These are phyloP conservation scores for Nasonia longicornis DNA, from an alignment of 1,140 invertebrate species.

Conservation along the genomic window DNA sequence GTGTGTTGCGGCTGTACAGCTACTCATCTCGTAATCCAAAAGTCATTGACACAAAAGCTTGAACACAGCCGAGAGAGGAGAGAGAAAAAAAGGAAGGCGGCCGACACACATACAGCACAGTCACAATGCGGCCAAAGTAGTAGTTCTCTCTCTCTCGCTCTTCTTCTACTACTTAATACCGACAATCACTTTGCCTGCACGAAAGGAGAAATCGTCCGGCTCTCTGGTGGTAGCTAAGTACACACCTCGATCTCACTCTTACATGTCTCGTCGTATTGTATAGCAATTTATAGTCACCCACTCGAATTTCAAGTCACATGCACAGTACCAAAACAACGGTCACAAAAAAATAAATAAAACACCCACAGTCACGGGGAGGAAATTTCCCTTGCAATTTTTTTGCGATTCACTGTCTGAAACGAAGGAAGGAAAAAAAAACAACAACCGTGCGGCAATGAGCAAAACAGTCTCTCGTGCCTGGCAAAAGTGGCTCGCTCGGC, in stretches of 20 bases:
- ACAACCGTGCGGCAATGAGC: no score
- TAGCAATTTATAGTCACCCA: neutral
- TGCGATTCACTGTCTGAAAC: no score
- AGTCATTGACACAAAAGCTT: conserved; percentile 34
- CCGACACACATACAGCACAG: conserved; percentile 10
- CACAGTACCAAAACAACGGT: neutral
- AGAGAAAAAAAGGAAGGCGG: conserved; percentile 2
- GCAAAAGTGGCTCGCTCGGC: neutral
- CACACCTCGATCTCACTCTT: conserved; percentile 15
- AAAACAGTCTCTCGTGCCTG: neutral
- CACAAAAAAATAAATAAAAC: neutral
- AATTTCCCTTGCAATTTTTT: no score
- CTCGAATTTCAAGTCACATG: neutral
- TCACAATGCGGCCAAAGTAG: neutral
- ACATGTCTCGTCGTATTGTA: neutral
- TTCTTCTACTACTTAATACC: neutral
- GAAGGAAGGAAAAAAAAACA: no score
- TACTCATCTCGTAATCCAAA: conserved; percentile 25
- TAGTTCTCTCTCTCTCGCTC: conserved; percentile 23
- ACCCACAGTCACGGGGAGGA: neutral
- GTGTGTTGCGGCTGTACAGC: conserved; percentile 6
- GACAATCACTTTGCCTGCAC: conserved; percentile 22
- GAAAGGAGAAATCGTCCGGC: conserved; percentile 35
- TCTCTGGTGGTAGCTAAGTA: neutral
- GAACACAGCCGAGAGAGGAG: neutral